Percentiles rank a stretch among this genome's conserved stretches.
Conservation (phyloP, 2,113 vertebrate genomes). For the Sphyrna mokarran region DNA sequence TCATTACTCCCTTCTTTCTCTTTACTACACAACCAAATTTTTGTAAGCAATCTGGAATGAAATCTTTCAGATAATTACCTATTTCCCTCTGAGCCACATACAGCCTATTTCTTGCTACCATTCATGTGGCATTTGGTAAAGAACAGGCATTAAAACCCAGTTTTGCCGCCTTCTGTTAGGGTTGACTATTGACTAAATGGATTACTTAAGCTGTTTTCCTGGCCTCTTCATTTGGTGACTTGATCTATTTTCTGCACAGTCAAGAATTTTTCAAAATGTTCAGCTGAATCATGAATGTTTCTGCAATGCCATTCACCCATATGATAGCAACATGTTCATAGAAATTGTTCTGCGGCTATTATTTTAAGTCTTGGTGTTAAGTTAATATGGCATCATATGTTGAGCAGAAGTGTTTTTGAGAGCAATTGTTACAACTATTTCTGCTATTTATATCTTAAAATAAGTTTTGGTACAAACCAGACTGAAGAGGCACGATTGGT, state of each 20-base stretch:
- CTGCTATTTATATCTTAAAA: background rate
- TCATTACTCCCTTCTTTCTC: background rate
- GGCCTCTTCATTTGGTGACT: background rate
- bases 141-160: background rate
- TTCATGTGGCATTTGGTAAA: background rate
- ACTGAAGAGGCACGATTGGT: background rate
- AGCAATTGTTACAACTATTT: background rate
- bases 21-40: background rate
- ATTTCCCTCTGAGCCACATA: background rate
- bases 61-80: background rate
- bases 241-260: background rate
- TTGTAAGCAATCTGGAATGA: background rate
- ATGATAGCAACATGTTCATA: background rate
- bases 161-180: background rate
- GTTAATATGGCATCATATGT: background rate
- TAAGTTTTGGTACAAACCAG: background rate
- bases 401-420: background rate
- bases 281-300: background rate
- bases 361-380: background rate
- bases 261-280: background rate
- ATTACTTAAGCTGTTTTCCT: background rate
- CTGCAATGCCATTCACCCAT: background rate
- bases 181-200: background rate
- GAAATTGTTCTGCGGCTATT: background rate
- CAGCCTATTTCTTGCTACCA: background rate